phyloP scores from a whole-genome alignment of 2,797 vertebrate species.

The Neosilurus mollespiculum region DNA sequence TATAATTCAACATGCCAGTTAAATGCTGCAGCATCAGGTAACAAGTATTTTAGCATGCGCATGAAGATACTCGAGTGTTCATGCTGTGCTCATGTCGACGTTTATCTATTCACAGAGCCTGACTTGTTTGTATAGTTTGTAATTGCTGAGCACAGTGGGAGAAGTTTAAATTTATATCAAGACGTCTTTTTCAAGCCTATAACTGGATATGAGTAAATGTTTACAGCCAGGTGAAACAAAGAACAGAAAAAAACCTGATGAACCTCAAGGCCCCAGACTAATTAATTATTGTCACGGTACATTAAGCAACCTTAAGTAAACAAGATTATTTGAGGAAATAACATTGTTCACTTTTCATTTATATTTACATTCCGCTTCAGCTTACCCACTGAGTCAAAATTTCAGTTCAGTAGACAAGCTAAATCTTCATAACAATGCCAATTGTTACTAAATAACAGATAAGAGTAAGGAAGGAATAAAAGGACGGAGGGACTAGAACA shows the following conservation, averaged over 20 bases:
- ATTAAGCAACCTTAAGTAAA: slow-evolving; percentile 16
- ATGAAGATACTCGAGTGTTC: neutral
- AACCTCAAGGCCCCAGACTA: neutral
- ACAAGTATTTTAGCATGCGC: neutral
- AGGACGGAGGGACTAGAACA: neutral
- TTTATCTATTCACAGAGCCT: slow-evolving; percentile 10
- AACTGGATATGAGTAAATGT: slow-evolving; percentile 11
- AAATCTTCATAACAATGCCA: too few species aligned
- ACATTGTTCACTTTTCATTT: neutral
- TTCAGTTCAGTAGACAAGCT: neutral
- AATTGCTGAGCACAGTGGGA: slow-evolving; percentile 24
- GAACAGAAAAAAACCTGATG: neutral
- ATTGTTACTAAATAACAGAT: neutral
- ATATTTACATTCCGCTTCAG: neutral
- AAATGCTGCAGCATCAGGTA: neutral
- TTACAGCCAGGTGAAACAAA: slow-evolving; percentile 17
- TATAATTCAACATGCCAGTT: slow-evolving; percentile 9
- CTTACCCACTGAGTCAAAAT: neutral
- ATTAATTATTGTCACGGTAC: slow-evolving; percentile 3
- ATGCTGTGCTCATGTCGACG: neutral
- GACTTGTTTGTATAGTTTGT: slow-evolving; percentile 15
- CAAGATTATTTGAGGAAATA: neutral
- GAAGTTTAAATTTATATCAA: neutral
- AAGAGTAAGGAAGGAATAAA: neutral
- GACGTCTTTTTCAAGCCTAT: neutral